Base-by-base conservation (phyloP, 2,888 invertebrate species). In the Argyresthia goedartella region DNA sequence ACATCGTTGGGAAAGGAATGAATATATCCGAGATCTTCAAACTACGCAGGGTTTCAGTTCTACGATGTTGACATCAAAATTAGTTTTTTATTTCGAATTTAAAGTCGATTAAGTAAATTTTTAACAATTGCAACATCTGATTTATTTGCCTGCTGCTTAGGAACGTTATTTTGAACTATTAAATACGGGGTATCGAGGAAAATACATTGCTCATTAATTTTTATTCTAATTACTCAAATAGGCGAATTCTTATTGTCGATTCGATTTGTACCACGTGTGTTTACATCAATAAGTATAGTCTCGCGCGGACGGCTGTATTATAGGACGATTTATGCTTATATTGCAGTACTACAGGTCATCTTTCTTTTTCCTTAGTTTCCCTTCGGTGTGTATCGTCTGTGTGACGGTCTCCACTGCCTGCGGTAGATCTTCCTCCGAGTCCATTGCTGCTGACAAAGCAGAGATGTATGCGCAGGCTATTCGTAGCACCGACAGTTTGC, bases 401-500 rank as follows among this genome's bases (percentile, higher is more conserved):
- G 95, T 94, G n/a, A 96, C 95, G 51, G 91, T 85, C 64, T 96
- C 95, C 51, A 97, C 93, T 73, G 95, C 96, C 11, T 92, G 90
- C 1, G 92, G 87, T 41, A 96, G 85, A 46, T 92, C 88, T 25
- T 89, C 66, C 57, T 89, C 92, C 0, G 88, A 89, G 63, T 93
- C 92, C 59, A 89, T 78, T 8, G 92, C 93, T 4, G 95, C 91
- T 49, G 95, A 93, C 56, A 98, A 79, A 0, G 96, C 95, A 69
- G 95, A 89, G 57, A 98, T 97, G 81, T 98, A 98, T 55, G 95
- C 94, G 75, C 96, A 96, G 1, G 97, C 97, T 72, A 97, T 96
- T 79, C 96, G 90, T 56, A 98, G 76, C 13, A 98, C 96, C 1
- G 97, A 96, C 51, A 98, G 79, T 70, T 98, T 98, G 0, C 96